These are phyloP conservation scores for Excalfactoria chinensis DNA, from an alignment of 2,113 vertebrate genomes.

Conservation along the genomic window DNA sequence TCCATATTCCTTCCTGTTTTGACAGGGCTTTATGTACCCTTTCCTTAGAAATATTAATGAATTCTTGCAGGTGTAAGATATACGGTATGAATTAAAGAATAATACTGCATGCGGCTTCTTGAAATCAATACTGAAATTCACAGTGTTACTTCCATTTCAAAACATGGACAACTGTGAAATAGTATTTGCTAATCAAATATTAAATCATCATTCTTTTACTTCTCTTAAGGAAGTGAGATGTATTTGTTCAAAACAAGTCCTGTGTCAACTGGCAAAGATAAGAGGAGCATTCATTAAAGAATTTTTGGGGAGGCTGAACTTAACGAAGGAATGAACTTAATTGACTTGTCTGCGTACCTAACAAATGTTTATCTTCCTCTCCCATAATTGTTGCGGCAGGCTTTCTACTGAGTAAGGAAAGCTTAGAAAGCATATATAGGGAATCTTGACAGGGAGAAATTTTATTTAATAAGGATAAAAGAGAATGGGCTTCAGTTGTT, in stretches of 20 bases:
- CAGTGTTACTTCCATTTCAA: not conserved
- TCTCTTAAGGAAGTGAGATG: not conserved
- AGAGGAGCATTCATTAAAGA: not conserved
- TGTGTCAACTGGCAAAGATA: not conserved
- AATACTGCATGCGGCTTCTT: not conserved
- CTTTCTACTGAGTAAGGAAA: not conserved
- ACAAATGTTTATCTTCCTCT: not conserved
- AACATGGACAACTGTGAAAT: not conserved
- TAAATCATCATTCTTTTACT: not conserved
- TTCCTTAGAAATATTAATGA: not conserved
- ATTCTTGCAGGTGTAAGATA: not conserved
- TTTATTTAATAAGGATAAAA: not conserved
- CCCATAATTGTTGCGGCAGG: not conserved
- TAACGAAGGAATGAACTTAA: not conserved
- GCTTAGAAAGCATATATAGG: not conserved
- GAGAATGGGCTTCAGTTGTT: not conserved
- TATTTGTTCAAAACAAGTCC: constrained; percentile 20
- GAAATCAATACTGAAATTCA: constrained; percentile 14
- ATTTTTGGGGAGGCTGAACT: not conserved
- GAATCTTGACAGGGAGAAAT: not conserved
- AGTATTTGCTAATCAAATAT: not conserved
- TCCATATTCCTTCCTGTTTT: not conserved
- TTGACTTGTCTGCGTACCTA: not conserved
- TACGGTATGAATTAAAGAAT: not conserved
- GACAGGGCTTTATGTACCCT: not conserved